These are phyloP conservation scores for Pavo muticus DNA, from an alignment of 2,113 vertebrate species.

Conservation along the genomic window DNA sequence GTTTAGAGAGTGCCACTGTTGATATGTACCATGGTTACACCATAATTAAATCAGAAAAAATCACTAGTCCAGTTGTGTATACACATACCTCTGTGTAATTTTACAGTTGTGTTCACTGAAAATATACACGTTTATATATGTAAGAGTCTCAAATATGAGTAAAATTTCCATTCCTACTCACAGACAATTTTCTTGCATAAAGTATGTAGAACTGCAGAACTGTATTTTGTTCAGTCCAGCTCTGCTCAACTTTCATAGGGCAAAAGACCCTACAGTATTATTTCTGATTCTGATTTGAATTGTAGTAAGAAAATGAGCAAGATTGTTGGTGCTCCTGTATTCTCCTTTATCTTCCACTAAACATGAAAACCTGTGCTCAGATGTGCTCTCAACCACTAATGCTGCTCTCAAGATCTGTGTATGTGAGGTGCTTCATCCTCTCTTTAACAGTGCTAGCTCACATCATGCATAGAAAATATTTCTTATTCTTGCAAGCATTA, in stretches of 20 bases:
- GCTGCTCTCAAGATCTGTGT: background rate
- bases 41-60: background rate
- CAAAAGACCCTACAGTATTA: rapidly evolving
- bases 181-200: background rate
- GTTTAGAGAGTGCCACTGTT: background rate
- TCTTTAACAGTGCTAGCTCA: background rate
- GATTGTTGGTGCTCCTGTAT: background rate
- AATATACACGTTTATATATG: background rate
- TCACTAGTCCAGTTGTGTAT: background rate
- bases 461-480: background rate
- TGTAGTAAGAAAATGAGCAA: background rate
- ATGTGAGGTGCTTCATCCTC: background rate
- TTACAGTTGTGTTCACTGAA: background rate
- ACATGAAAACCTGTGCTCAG: background rate
- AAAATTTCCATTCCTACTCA: background rate
- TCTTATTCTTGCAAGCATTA: background rate
- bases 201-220: background rate
- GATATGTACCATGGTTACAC: rapidly evolving
- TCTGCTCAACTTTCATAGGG: background rate
- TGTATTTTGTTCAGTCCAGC: background rate
- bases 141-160: background rate
- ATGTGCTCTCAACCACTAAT: background rate
- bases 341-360: background rate
- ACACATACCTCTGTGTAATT: background rate
- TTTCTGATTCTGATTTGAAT: background rate